Percentiles rank a stretch among this genome's conserved stretches.
phyloP scores from a whole-genome alignment of 2,797 vertebrate species.

The Cephalopachus bancanus region DNA sequence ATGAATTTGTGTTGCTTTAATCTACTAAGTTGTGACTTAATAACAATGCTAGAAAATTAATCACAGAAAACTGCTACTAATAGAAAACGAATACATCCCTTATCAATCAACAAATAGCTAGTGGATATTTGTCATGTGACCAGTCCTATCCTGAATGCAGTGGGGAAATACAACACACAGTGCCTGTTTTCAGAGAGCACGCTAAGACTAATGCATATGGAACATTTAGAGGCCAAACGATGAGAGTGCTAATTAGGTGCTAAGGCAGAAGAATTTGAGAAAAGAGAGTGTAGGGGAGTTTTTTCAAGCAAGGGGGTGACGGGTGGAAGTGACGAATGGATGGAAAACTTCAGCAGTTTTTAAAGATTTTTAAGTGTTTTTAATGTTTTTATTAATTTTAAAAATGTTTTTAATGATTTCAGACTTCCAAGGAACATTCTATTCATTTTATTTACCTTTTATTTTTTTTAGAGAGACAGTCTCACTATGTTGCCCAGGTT shows the following conservation, averaged over 20 bases:
- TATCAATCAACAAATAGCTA: not conserved
- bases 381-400: too few relatives aligned
- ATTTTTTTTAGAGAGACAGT: not conserved
- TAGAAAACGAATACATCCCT: not conserved
- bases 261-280: slow-evolving; percentile 18
- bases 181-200: not conserved
- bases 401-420: not conserved
- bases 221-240: slow-evolving; percentile 33
- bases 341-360: slow-evolving; percentile 30
- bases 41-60: slow-evolving; percentile 33
- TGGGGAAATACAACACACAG: not conserved
- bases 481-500: not conserved
- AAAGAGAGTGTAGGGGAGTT: not conserved
- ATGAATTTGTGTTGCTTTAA: slow-evolving; percentile 31
- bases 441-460: not conserved
- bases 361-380: not conserved
- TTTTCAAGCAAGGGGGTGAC: not conserved
- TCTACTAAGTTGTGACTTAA: slow-evolving; percentile 1
- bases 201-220: not conserved
- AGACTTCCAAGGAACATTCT: not conserved
- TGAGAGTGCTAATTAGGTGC: not conserved
- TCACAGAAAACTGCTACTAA: not conserved
- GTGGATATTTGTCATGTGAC: not conserved
- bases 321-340: not conserved
- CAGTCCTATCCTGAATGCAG: not conserved